Base-by-base conservation (phyloP, 2,797 vertebrate species). In the Triplophysa yarkandensis region DNA sequence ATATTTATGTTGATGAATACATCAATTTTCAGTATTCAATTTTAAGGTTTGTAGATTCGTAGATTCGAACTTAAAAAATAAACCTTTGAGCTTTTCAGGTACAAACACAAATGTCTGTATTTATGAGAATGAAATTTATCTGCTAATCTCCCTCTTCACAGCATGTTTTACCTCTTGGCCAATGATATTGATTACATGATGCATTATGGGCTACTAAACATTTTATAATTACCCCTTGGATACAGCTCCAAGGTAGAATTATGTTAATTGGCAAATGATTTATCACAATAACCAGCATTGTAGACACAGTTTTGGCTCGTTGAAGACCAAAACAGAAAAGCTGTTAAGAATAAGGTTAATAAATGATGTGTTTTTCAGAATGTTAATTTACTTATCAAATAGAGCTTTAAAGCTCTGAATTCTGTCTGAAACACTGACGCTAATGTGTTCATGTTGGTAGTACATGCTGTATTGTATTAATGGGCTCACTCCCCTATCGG, bases 281-380 rank as follows among this genome's bases (percentile, higher is more conserved):
- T 67, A 74, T 74, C 63, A 48, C 72, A 67, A 67, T 58, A 58
- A 58, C 21, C 21, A 34, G 25, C 63, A 46, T 14, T 48, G 41
- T 14, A 74, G 72, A 57, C 41, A 34, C 39, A 19, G 55, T 58
- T 44, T 36, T 58, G 62, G 72, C 52, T 66, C 17, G 10, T 36
- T 52, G 46, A 54, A 52, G 14, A 28, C 25, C 17, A 61, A 25
- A 84, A 84, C 87, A 80, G 62, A 46, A 25, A 55, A 25, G 16
- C 25, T 39, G 6, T n/a, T 27, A 34, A 52, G 60, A 55, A 46
- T 16, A 27, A 21, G 46, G 34, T 63, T 72, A 67, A 73, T 64
- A 73, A 73, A 28, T 43, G 36, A 55, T 64, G 43, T 21, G 48
- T 32, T 55, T 54, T 39, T 27, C 30, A 39, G 36, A n/a, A 72